Evolutionary conservation across 2,113 vertebrate species (phyloP), one percentile per base, ranked within the genome.

Genomic region (Trinectes maculatus): DNA sequence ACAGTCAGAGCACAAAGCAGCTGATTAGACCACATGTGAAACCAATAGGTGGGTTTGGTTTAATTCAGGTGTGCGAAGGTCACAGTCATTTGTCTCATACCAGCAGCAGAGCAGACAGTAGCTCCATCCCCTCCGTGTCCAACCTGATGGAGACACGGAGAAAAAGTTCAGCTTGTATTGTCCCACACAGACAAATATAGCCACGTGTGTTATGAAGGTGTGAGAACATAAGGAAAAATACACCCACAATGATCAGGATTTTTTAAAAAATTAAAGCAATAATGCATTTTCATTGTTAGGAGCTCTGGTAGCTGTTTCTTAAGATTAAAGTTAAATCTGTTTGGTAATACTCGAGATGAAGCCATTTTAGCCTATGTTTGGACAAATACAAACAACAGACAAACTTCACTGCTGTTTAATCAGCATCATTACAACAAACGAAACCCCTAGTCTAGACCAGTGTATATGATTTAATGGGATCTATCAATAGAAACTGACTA

Each of bases 121-220:
- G 82, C 53, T 95, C 93, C 0, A 98, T 96, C 62, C 97, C 97
- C 15, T 99, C 97, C 0, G 93, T 88, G 82, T 98, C 97, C 90
- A 99, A 82, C 85, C 97, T 99, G 87, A 37, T 1, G 4, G 26
- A 65, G 49, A 73, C 43, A 79, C 25, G 69, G 24, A 19, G 40
- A 31, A n/a, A 21, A 3, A 28, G 1, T 1, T 28, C 6, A 15
- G 36, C 13, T 42, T 31, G n/a, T n/a, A n/a, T n/a, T n/a, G n/a
- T n/a, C n/a, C n/a, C n/a, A n/a, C n/a, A n/a, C n/a, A n/a, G 48
- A 33, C 12, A n/a, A 29, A 29, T 51, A 47, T 16, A 4, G 15
- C 8, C 5, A 15, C 26, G 4, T 15, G 15, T 29, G 5, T 25
- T 15, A 47, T 6, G 13, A 15, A 25, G 10, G 10, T 44, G n/a